These are phyloP conservation scores for Sanderia malayensis DNA, from an alignment of 30 jellyfish, hydroid and myxozoan species.

Conservation along the genomic window DNA sequence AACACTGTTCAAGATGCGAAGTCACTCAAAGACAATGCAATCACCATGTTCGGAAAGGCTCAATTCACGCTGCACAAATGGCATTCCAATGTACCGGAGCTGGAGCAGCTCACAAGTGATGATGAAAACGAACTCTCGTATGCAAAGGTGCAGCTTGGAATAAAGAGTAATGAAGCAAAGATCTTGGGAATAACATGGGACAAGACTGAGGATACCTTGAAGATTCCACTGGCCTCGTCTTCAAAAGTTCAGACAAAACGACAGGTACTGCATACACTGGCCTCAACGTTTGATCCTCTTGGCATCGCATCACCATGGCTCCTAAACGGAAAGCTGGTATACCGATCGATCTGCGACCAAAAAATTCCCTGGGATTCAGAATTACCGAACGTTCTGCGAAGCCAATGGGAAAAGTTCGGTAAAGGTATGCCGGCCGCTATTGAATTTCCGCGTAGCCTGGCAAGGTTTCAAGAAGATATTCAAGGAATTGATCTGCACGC, in stretches of 20 bases:
- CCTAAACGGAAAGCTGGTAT: constrained; percentile 12
- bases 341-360: background rate
- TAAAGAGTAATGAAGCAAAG: constrained; percentile 17
- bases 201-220: constrained; percentile 21
- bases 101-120: background rate
- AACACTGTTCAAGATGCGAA: no score
- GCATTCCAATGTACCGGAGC: constrained; percentile 7
- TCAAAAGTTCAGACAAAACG: constrained; percentile 11
- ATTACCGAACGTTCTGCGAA: constrained; percentile 4
- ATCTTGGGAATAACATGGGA: constrained; percentile 43
- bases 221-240: constrained; percentile 1
- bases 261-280: constrained; percentile 16
- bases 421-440: constrained; percentile 6
- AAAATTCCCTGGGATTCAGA: constrained; percentile 16
- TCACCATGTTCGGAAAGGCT: constrained; percentile 2
- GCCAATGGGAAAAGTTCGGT: constrained; percentile 19
- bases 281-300: constrained; percentile 39
- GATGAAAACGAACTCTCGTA: background rate
- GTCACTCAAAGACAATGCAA: no score
- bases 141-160: constrained; percentile 23
- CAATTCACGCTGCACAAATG: constrained; percentile 29
- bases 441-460: constrained; percentile 25
- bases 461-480: constrained; percentile 11
- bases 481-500: constrained; percentile 21
- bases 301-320: constrained; percentile 2